Conservation (phyloP, 2,113 vertebrate genomes). For the Gracilinanus agilis region DNA sequence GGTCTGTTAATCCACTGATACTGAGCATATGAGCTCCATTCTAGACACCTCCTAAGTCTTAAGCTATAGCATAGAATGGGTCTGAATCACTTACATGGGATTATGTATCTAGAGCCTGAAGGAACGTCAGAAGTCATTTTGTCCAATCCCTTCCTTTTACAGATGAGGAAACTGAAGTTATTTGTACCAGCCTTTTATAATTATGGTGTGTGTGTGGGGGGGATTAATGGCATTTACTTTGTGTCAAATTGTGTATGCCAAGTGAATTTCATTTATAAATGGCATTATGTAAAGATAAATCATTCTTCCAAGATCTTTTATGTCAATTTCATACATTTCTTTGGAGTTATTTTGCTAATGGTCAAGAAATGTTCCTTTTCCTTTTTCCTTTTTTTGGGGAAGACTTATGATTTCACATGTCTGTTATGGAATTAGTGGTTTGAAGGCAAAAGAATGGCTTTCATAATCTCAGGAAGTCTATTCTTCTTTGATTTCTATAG, state of each 20-base stretch:
- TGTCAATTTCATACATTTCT: neutral
- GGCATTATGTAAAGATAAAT: neutral
- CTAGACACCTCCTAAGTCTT: neutral
- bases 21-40: neutral
- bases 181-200: constrained; percentile 16
- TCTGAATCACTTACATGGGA: neutral
- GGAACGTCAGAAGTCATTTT: neutral
- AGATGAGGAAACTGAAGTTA: neutral
- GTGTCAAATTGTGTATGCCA: neutral
- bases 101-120: neutral
- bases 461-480: neutral
- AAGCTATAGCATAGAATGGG: neutral
- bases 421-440: neutral
- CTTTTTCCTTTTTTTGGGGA: neutral
- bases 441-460: neutral
- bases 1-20: neutral
- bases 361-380: neutral
- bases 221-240: neutral
- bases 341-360: neutral
- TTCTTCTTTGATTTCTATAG: neutral
- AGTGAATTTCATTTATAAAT: neutral
- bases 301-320: neutral
- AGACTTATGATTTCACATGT: neutral
- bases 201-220: neutral
- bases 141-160: neutral